Base-by-base conservation (phyloP, 2,113 vertebrate genomes). In the Hiodon alosoides region DNA sequence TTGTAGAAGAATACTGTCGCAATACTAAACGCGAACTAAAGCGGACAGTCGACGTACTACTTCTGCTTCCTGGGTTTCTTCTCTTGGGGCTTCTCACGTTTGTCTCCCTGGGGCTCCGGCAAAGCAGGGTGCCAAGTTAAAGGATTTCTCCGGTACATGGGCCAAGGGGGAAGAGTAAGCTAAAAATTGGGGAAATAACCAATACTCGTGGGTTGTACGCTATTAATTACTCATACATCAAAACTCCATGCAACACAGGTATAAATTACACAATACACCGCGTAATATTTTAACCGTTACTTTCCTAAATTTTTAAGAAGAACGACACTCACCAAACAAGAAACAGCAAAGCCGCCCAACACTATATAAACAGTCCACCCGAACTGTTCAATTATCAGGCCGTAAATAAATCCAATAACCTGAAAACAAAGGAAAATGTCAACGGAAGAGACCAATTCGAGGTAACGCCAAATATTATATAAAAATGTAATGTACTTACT, bases 361-460 rank as follows among this genome's bases (percentile, higher is more conserved):
- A 99, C 94, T 73, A 98, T 95, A 79, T 96, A 98, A 54, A 99
- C 95, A 0, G 97, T 99, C 95, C 95, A 98, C 4, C 93, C 94
- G 80, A 99, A 99, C 87, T 99, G 95, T 83, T 99, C 94, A 77
- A 94, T 89, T 75, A 95, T 82, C 72, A 95, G 93, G 14, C 97
- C 97, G 53, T 92, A 98, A 77, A 95, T 83, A 65, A 99, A 99
- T 67, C 97, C 97, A 84, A 98, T 92, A 71, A 93, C 82, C 97
- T 99, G 82, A 3, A 78, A 81, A 67, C 82, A n/a, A 74, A 77
- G 9, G 16, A 9, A 67, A 78, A 62, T 14, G 47, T 3, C 47
- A 52, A 6, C 51, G 16, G 3, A 46, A 57, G 9, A 64, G 7
- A 58, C 5, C 3, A 54, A 69, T 47, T 16, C 67, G 76, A 1